Base-by-base conservation (phyloP, 2,888 invertebrate species). In the Zygogramma bicolorata region DNA sequence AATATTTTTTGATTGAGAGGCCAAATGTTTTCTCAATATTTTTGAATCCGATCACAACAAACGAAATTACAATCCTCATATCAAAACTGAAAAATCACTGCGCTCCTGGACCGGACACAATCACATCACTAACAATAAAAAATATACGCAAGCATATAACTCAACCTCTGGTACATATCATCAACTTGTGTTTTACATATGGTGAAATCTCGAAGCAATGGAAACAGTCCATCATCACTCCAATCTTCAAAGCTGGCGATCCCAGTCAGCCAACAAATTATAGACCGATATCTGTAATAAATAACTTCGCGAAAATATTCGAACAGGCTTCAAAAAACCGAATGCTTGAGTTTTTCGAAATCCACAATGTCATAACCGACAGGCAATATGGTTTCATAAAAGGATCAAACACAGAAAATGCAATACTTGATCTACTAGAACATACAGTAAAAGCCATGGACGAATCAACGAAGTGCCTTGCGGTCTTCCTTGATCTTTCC, bases 11-110 rank as follows among this genome's bases (percentile, higher is more conserved):
- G 4, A 59, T 29, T 59, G 59, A 59, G 20, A 59, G 0, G n/a
- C 59, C 15, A 31, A 59, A 59, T 18, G 15, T 18, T 29, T 59
- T 15, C 4, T 59, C 59, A 29, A 59, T 59, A 4, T 59, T 31
- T 7, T 31, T 59, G n/a, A 22, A 59, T 59, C 59, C 31, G 20
- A 59, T 20, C 31, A 59, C 59, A 59, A n/a, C 18, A 18, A 31
- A 31, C 31, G 59, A 59, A 20, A 59, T 59, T 27, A 59, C 31
- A 59, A 59, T 59, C 15, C 59, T 59, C 59, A 59, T 31, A 59
- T 59, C 59, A 13, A 59, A 59, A 0, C 29, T 59, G 7, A 18
- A 31, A 59, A 59, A 31, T 20, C 31, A 59, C 34, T 59, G 59
- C 1, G 15, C 59, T 59, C 31, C 59, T 31, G 59, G 59, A 59